phyloP scores from a whole-genome alignment of 2,113 vertebrate genomes.

The Typhlomys cinereus region DNA sequence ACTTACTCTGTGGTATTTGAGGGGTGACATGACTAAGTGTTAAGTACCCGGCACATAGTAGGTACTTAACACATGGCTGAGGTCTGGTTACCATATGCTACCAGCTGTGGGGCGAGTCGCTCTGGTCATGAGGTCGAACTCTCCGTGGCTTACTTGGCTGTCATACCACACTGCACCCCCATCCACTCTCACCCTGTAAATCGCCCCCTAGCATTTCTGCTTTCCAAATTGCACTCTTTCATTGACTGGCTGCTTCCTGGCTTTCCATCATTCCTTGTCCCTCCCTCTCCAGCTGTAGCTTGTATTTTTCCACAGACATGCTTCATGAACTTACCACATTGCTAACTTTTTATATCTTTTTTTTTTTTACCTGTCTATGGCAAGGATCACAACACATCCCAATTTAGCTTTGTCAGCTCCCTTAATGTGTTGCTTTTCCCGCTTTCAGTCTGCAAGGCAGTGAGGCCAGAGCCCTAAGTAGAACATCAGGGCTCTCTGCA shows the following conservation, averaged over 20 bases:
- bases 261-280: background rate
- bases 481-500: background rate
- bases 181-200: slow-evolving; percentile 54
- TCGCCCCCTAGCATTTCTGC: slow-evolving; percentile 3
- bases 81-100: background rate
- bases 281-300: slow-evolving; percentile 41
- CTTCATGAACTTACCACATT: background rate
- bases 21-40: background rate
- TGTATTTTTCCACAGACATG: slow-evolving; percentile 24
- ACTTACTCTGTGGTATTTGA: background rate
- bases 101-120: accelerated
- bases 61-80: background rate
- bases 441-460: background rate
- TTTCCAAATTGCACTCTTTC: slow-evolving; percentile 11
- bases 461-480: background rate
- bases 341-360: background rate
- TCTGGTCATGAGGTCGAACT: background rate
- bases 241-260: slow-evolving; percentile 51
- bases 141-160: slow-evolving; percentile 3
- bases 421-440: background rate
- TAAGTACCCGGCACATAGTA: background rate
- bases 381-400: background rate
- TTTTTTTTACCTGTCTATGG: background rate
- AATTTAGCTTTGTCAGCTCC: background rate
- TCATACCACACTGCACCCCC: background rate